Conservation (phyloP, 1,140 invertebrate species). For the Dreissena polymorpha region DNA sequence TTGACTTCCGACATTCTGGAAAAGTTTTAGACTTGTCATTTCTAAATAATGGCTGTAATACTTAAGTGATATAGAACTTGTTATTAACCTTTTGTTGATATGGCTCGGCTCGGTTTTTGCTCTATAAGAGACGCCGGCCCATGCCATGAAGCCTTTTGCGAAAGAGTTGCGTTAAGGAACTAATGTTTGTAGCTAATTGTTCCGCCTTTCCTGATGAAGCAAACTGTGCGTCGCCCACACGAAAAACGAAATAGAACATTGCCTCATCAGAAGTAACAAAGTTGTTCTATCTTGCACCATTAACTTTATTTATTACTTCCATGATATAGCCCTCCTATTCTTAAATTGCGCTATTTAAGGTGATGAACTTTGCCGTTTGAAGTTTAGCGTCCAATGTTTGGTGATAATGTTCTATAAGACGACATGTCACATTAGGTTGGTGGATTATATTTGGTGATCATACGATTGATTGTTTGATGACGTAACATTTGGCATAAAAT, state of each 20-base stretch:
- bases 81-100: neutral
- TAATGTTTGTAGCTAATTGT: neutral
- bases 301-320: neutral
- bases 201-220: neutral
- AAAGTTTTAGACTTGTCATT: neutral
- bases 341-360: slow-evolving; percentile 22
- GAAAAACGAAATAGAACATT: slow-evolving; percentile 18
- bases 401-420: slow-evolving; percentile 17
- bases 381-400: slow-evolving; percentile 12
- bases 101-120: neutral
- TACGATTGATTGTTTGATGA: no score
- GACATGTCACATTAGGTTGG: slow-evolving; percentile 5
- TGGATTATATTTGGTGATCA: slow-evolving; percentile 14
- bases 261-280: slow-evolving; percentile 18
- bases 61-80: slow-evolving; percentile 6
- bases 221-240: slow-evolving; percentile 10
- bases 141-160: slow-evolving; percentile 8
- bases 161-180: slow-evolving; percentile 1
- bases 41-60: slow-evolving; percentile 5
- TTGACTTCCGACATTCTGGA: neutral
- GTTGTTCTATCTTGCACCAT: slow-evolving; percentile 22
- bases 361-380: slow-evolving; percentile 18
- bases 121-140: slow-evolving; percentile 18
- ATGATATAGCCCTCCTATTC: slow-evolving; percentile 28
- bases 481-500: no score